These are phyloP conservation scores for Argya squamiceps DNA, from an alignment of 2,797 vertebrate genomes.

Conservation along the genomic window DNA sequence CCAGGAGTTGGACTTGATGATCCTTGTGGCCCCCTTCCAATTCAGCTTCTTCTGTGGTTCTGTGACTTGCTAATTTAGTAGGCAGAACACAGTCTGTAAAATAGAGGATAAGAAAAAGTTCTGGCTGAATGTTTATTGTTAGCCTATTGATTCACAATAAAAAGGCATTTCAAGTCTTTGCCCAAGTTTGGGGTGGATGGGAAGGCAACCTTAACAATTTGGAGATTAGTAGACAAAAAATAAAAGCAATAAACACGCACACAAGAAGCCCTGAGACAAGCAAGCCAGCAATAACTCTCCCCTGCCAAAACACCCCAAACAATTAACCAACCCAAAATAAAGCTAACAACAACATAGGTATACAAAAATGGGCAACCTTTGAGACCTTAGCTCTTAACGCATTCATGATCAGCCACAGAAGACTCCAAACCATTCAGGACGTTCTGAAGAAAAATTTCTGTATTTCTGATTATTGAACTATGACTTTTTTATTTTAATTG, in stretches of 20 bases:
- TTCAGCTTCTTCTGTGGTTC: neutral
- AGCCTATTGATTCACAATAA: neutral
- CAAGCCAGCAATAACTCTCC: neutral
- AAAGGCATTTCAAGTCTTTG: neutral
- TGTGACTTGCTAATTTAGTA: neutral
- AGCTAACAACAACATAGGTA: neutral
- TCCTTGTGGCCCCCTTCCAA: neutral
- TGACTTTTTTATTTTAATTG: neutral
- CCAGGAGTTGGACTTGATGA: rapidly evolving
- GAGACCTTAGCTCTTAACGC: neutral
- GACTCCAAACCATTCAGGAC: neutral
- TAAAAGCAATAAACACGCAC: neutral
- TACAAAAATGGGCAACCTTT: neutral
- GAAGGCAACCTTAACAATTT: neutral
- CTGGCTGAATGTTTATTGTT: neutral
- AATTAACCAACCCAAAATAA: neutral
- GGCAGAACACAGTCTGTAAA: neutral
- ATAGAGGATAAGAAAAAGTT: neutral
- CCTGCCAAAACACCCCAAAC: neutral
- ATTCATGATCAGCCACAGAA: neutral
- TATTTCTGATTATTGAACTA: neutral
- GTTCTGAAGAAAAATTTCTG: neutral
- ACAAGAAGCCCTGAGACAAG: rapidly evolving
- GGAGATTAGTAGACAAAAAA: neutral
- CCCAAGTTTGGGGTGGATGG: neutral